Base-by-base conservation (phyloP, 2,797 vertebrate species). In the Gymnopithys bicolor region DNA sequence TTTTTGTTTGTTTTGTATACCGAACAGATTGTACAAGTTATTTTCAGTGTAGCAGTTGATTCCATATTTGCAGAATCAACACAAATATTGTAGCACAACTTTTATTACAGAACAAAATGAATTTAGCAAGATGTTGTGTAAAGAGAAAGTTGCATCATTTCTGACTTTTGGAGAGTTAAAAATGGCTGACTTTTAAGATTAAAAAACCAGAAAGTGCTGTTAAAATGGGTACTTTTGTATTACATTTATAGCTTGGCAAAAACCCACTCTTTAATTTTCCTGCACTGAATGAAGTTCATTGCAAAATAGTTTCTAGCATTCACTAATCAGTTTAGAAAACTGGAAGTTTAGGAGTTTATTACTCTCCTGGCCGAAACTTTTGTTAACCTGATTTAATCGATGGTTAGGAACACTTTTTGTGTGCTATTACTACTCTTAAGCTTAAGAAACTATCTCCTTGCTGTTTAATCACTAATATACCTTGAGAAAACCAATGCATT, bases 1-100 rank as follows among this genome's bases (percentile, higher is more conserved):
- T 92, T 95, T 95, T 89, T 37, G 93, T 96, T 94, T 93, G 77
- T 95, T 97, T 95, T 96, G 71, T 92, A 96, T 97, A 96, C 82
- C 66, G 88, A 95, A 83, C 76, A 95, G 83, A 95, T 88, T 32
- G 39, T 68, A 87, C 49, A 96, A 22, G 53, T 33, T 23, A n/a
- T 56, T 56, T 53, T 53, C 52, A 53, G 52, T 32, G 19, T 32
- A 53, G 30, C 52, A 58, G 91, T 66, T 88, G 82, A 93, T 91
- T 96, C 76, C 71, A 64, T 79, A 93, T 79, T 77, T 83, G 79
- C 69, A 90, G 93, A 97, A 96, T 96, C 94, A 97, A 82, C 71
- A 92, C 19, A 51, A 91, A 81, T 94, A 85, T 21, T 49, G 37
- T 77, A 81, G 62, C 56, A 64, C 24, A 91, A 75, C 21, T 90